A percentile compares a stretch with the other conserved stretches of the same genome.
Conservation (phyloP, 2,888 invertebrate species). For the Hydriomena furcata region DNA sequence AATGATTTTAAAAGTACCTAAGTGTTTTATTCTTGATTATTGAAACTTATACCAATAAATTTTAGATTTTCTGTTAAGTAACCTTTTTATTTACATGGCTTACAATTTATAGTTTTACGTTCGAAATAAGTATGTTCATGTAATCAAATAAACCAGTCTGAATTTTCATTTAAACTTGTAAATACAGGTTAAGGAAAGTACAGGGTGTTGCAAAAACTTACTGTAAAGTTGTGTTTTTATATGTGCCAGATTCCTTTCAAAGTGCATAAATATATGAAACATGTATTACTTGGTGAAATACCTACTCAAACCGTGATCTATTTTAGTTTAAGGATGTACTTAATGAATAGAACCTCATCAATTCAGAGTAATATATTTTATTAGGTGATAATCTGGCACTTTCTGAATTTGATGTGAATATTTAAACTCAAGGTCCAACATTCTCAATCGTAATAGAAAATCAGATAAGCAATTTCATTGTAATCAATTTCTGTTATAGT, state of each 20-base stretch:
- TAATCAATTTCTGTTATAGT: constrained; percentile 3
- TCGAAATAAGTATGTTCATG: constrained; percentile 11
- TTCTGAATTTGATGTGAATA: neutral
- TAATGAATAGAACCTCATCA: neutral
- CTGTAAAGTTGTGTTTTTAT: constrained; percentile 12
- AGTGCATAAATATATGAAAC: neutral
- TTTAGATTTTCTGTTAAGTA: too few relatives aligned
- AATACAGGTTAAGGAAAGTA: constrained; percentile 32
- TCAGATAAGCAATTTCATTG: neutral
- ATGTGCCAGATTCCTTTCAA: constrained; percentile 18
- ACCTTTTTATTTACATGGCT: neutral
- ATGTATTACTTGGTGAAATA: neutral
- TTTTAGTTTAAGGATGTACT: constrained; percentile 1
- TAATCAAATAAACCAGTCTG: constrained; percentile 24
- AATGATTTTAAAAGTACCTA: too few relatives aligned
- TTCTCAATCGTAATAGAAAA: neutral
- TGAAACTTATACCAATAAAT: too few relatives aligned
- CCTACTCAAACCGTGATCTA: neutral
- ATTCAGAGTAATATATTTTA: constrained; percentile 3
- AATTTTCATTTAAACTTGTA: constrained; percentile 29
- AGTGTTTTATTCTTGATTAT: too few relatives aligned
- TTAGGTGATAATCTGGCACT: constrained; percentile 16
- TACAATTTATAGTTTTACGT: constrained; percentile 5
- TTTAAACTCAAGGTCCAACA: constrained; percentile 8
- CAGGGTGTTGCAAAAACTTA: constrained; percentile 25